Conservation (phyloP, 2,888 invertebrate genomes). For the Pseudococcus jackbeardsleyi region DNA sequence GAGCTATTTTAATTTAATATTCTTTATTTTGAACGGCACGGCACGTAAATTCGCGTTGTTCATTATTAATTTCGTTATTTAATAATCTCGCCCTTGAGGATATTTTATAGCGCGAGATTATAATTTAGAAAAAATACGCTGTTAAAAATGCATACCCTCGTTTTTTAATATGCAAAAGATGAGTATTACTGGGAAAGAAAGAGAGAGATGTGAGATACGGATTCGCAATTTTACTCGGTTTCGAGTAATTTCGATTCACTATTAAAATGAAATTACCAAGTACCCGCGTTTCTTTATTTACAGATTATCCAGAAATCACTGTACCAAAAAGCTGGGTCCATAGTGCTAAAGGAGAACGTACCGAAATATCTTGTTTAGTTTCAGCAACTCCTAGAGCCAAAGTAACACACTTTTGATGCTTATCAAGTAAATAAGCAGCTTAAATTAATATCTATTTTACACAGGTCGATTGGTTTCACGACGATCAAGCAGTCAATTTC, state of each 20-base stretch:
- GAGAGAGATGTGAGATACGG: background rate
- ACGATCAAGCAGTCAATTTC: constrained; percentile 33
- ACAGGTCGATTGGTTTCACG: constrained; percentile 62
- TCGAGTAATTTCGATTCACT: background rate
- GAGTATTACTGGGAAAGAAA: background rate
- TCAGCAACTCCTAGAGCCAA: constrained; percentile 55
- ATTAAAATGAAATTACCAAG: too few species aligned
- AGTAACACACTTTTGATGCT: constrained; percentile 25
- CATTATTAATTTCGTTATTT: constrained; percentile 42
- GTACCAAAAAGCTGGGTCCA: constrained; percentile 51
- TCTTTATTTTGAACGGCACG: background rate
- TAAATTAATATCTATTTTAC: background rate
- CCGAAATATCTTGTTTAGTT: constrained; percentile 56
- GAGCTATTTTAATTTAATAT: constrained; percentile 13
- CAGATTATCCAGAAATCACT: constrained; percentile 60
- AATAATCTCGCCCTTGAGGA: constrained; percentile 42
- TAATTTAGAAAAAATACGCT: background rate
- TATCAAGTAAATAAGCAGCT: background rate
- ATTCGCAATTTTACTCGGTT: background rate
- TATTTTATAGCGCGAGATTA: constrained; percentile 15
- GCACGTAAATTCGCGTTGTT: constrained; percentile 30
- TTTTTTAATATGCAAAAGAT: constrained; percentile 24
- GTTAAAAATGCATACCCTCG: constrained; percentile 21
- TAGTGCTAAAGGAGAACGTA: constrained; percentile 42
- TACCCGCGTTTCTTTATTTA: background rate